Base-by-base conservation (phyloP, 1,140 invertebrate genomes). In the Probaryconus sp. region DNA sequence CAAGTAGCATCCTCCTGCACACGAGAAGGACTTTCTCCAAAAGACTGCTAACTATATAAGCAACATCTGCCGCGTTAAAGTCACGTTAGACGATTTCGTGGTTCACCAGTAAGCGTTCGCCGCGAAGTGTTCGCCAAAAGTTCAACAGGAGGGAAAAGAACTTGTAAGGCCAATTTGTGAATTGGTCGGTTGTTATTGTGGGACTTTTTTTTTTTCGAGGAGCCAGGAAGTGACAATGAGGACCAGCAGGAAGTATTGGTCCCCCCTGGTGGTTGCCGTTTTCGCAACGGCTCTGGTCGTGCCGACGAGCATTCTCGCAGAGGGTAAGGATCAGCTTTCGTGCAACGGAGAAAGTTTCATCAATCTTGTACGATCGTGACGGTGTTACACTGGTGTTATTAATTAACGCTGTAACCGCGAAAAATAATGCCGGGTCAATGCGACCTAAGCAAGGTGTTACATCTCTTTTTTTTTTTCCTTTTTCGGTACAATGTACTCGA, bases 21-120 rank as follows among this genome's bases (percentile, higher is more conserved):
- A 75, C 61, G 47, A 75, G 72, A 69, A 82, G 77, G 82, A 88
- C 86, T 88, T 87, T 87, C 86, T 87, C 86, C 85, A 74, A 88
- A 88, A 87, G 85, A 86, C 83, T 55, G 76, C 76, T 79, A 85
- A 84, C 83, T 86, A 87, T 88, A 88, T 86, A 88, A 87, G 83
- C 81, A 79, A 81, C 81, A 83, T 85, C 79, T 79, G 63, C 79
- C 71, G 73, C 82, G 78, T 85, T 87, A 85, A 81, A 85, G 83
- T 76, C 82, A 85, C 76, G 85, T 87, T 87, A 86, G 85, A 86
- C 82, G 78, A 83, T 85, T 83, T 84, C 81, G 81, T 72, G 81
- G 77, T 79, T 61, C 74, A 81, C 64, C 77, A 75, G 60, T 58
- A 79, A 78, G 67, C 71, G 73, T 67, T 70, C 79, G 63, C 76